phyloP scores from a whole-genome alignment of 2,797 vertebrate genomes.

The Cossypha heuglini region DNA sequence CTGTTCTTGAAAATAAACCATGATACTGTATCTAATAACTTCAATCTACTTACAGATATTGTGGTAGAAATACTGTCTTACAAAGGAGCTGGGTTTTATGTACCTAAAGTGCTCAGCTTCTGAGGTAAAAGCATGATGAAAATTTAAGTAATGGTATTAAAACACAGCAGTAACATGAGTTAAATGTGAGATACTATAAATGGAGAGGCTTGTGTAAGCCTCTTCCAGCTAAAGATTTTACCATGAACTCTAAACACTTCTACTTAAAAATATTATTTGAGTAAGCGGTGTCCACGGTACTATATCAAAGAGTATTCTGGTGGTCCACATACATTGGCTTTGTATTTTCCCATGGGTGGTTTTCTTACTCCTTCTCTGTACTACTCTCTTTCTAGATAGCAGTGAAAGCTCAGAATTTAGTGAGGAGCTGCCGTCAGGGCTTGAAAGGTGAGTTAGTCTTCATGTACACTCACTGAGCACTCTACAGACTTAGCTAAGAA shows the following conservation, averaged over 20 bases:
- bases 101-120: not conserved
- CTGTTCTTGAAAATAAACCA: not conserved
- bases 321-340: not conserved
- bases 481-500: constrained; percentile 20
- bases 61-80: not conserved
- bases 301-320: not conserved
- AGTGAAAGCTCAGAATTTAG: constrained; percentile 93
- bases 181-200: not conserved
- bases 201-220: not conserved
- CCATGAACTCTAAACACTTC: not conserved
- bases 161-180: not conserved
- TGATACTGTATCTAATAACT: not conserved
- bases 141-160: not conserved
- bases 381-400: constrained; percentile 83
- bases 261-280: not conserved
- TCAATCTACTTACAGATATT: not conserved
- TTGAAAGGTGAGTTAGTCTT: constrained; percentile 87
- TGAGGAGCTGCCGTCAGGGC: constrained; percentile 88
- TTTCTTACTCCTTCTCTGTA: constrained; percentile 66
- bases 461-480: constrained; percentile 35
- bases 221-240: not conserved
- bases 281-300: not conserved
- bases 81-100: not conserved
- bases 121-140: not conserved
- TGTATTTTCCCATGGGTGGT: constrained; percentile 14